Conservation (phyloP, 2,113 vertebrate genomes). For the Ahaetulla prasina region DNA sequence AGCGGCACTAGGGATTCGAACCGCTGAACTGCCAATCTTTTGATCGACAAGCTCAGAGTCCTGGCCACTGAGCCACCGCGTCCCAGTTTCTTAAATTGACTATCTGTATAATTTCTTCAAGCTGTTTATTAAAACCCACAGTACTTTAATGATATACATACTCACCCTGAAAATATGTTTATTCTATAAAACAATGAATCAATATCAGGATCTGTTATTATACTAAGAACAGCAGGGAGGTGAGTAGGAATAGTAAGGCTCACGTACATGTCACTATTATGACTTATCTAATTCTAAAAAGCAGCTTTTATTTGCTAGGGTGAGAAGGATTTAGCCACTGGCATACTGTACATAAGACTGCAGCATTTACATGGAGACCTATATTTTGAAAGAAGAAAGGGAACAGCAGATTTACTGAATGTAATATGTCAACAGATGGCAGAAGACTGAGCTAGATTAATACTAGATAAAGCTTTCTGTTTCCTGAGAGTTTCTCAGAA, state of each 20-base stretch:
- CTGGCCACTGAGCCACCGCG: too few species aligned
- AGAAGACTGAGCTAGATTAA: background rate
- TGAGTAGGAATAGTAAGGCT: background rate
- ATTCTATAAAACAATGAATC: background rate
- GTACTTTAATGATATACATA: background rate
- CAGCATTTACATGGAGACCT: background rate
- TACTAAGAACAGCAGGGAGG: background rate
- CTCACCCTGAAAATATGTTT: background rate
- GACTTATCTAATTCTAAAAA: background rate
- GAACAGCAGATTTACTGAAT: background rate
- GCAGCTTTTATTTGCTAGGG: background rate
- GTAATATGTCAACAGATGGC: background rate
- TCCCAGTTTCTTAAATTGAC: too few species aligned
- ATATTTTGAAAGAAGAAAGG: background rate
- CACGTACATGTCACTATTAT: background rate
- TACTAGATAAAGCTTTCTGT: background rate
- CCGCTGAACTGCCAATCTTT: too few species aligned
- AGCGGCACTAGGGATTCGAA: too few species aligned
- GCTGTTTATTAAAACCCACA: background rate
- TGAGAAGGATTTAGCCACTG: background rate
- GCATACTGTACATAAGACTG: too few species aligned
- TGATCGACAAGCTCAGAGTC: too few species aligned
- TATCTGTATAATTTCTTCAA: background rate
- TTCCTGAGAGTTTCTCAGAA: background rate
- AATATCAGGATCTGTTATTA: background rate